Evolutionary conservation across 2,888 invertebrate species (phyloP).

Genomic region (Drosophila meridiana): DNA sequence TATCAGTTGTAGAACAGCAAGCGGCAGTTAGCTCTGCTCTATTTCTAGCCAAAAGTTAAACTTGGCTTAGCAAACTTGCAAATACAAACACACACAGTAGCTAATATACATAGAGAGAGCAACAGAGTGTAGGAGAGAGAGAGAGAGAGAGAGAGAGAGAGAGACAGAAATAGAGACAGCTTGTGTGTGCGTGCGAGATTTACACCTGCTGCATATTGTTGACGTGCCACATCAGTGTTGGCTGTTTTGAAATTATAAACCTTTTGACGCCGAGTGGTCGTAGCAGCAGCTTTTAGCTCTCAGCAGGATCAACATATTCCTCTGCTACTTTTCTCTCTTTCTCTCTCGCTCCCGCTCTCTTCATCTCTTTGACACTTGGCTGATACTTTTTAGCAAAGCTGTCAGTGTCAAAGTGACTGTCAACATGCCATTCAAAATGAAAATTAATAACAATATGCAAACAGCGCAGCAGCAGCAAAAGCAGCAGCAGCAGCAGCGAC

Average conservation of each 20-base stretch:
- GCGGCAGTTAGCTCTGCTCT: constrained; percentile 32
- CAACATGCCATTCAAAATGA: constrained; percentile 83
- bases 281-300: constrained; percentile 43
- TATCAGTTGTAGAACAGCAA: constrained; percentile 61
- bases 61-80: constrained; percentile 55
- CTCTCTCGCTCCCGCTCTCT: neutral
- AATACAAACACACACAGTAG: constrained; percentile 26
- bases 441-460: constrained; percentile 80
- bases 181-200: constrained; percentile 40
- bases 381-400: constrained; percentile 70
- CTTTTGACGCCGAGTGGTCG: constrained; percentile 61
- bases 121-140: neutral
- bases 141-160: neutral
- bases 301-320: constrained; percentile 40
- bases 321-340: constrained; percentile 3
- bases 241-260: constrained; percentile 71
- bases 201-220: constrained; percentile 72
- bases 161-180: neutral
- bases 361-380: constrained; percentile 31
- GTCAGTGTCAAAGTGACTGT: constrained; percentile 82
- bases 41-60: constrained; percentile 61
- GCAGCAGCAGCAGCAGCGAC: constrained; percentile 36
- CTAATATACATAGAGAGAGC: constrained; percentile 3
- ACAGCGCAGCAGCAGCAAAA: constrained; percentile 44
- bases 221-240: constrained; percentile 66